Evolutionary conservation across 2,797 vertebrate genomes (phyloP).

Genomic region (Eremophila alpestris): DNA sequence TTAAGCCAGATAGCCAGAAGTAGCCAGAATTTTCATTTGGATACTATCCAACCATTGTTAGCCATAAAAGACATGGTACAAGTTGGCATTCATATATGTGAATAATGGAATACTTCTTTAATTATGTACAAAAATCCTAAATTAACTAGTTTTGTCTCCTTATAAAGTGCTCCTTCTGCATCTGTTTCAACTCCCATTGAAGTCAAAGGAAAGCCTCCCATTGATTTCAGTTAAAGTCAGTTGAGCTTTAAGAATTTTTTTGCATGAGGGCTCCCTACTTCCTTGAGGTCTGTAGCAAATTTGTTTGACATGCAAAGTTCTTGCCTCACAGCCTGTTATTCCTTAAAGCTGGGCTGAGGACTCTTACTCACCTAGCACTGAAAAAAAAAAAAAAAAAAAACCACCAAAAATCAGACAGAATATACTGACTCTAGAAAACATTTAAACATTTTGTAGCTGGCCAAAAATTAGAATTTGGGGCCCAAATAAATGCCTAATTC

Average conservation of each 20-base stretch:
- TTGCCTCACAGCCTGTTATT: not conserved
- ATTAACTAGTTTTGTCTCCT: not conserved
- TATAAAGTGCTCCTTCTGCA: not conserved
- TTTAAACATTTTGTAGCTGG: not conserved
- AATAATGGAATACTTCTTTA: slow-evolving; percentile 44
- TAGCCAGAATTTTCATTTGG: slow-evolving; percentile 42
- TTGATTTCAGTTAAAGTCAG: not conserved
- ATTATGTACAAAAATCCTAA: slow-evolving; percentile 25
- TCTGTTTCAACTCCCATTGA: not conserved
- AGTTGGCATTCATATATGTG: not conserved
- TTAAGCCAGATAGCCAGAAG: slow-evolving; percentile 40
- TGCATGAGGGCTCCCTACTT: not conserved
- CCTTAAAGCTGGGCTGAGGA: not conserved
- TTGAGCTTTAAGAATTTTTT: not conserved
- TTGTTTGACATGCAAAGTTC: not conserved
- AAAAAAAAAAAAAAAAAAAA: not conserved
- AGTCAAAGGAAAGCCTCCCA: not conserved
- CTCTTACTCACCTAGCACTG: not conserved
- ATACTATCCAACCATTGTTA: slow-evolving; percentile 45
- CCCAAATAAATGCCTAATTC: not conserved
- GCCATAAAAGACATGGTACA: slow-evolving; percentile 26
- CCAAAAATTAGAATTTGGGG: not conserved
- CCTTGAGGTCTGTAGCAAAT: slow-evolving; percentile 24
- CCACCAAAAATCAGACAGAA: not conserved
- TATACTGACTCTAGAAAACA: not conserved